Evolutionary conservation across 2,113 vertebrate genomes (phyloP).

Genomic region (Callorhinus ursinus): DNA sequence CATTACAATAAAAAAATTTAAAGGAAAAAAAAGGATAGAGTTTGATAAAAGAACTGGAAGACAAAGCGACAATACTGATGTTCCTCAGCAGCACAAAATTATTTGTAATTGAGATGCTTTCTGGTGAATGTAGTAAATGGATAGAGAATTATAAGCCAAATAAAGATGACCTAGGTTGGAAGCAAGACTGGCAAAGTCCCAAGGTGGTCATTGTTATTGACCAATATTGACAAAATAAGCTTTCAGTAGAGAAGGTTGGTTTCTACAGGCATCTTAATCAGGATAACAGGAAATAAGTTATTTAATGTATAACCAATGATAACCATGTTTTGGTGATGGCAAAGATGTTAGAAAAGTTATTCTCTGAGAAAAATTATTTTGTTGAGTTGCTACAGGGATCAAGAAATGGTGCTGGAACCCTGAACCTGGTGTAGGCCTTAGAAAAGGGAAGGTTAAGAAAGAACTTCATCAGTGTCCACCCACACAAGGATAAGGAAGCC

Average conservation of each 20-base stretch:
- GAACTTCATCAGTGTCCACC: neutral
- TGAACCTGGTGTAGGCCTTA: neutral
- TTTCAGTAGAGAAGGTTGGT: neutral
- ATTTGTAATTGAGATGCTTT: neutral
- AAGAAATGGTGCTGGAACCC: neutral
- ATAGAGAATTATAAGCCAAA: neutral
- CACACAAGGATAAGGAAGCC: neutral
- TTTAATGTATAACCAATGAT: neutral
- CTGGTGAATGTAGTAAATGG: neutral
- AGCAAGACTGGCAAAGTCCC: neutral
- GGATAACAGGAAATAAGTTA: neutral
- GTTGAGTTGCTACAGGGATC: neutral
- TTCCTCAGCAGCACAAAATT: neutral
- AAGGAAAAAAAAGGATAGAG: neutral
- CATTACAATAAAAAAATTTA: no score
- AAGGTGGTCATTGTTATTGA: neutral
- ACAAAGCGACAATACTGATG: neutral
- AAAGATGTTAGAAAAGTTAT: neutral
- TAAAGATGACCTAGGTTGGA: neutral
- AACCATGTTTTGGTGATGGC: neutral
- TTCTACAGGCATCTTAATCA: neutral
- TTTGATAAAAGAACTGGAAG: neutral
- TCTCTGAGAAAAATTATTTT: neutral
- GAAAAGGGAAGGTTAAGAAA: neutral
- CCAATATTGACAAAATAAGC: neutral